A percentile compares a stretch with the other conserved stretches of the same genome.
Evolutionary conservation across 2,888 invertebrate species (phyloP).

Genomic region (Bembecia ichneumoniformis): DNA sequence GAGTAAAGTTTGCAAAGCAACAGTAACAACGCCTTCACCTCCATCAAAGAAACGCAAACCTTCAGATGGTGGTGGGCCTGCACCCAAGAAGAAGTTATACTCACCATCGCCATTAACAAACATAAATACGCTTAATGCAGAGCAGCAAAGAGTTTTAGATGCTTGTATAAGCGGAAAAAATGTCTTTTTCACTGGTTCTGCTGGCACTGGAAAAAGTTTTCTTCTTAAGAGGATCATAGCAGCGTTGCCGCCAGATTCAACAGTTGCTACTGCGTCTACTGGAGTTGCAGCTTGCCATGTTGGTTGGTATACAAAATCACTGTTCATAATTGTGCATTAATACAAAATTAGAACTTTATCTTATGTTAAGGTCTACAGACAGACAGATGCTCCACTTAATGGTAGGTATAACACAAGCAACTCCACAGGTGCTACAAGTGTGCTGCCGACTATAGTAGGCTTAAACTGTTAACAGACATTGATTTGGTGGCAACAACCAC

Average conservation of each 20-base stretch:
- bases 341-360: too few relatives aligned
- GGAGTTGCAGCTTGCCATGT: slow-evolving; percentile 97
- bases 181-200: slow-evolving; percentile 94
- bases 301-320: slow-evolving; percentile 46
- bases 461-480: too few relatives aligned
- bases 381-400: too few relatives aligned
- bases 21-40: slow-evolving; percentile 81
- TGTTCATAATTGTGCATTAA: background rate
- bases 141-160: slow-evolving; percentile 80
- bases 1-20: slow-evolving; percentile 70
- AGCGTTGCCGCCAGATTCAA: slow-evolving; percentile 90
- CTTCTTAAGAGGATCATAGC: slow-evolving; percentile 87
- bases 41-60: slow-evolving; percentile 76
- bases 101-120: slow-evolving; percentile 67
- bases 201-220: slow-evolving; percentile 95
- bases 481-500: too few relatives aligned
- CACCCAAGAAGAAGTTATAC: slow-evolving; percentile 79
- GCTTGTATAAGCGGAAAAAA: slow-evolving; percentile 83
- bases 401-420: too few relatives aligned
- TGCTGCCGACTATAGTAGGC: too few relatives aligned
- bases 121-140: slow-evolving; percentile 67
- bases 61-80: slow-evolving; percentile 66
- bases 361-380: too few relatives aligned
- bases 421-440: too few relatives aligned
- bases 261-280: slow-evolving; percentile 94